Evolutionary conservation across 2,888 invertebrate species (phyloP).

Genomic region (Iselma pallidipennis): DNA sequence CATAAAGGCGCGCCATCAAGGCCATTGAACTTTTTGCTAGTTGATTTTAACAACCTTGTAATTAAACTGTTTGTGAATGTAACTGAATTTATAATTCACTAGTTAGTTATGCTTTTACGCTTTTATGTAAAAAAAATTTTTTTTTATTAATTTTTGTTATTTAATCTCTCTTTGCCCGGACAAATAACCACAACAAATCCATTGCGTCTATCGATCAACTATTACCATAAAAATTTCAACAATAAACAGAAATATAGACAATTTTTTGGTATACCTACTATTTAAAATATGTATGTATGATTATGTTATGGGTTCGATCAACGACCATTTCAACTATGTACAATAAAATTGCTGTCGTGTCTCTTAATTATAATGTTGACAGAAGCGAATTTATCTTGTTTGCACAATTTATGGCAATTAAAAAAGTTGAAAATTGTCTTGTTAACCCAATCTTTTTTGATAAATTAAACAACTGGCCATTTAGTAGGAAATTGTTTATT

Average conservation of each 20-base stretch:
- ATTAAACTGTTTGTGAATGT: constrained; percentile 30
- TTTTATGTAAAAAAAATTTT: constrained; percentile 4
- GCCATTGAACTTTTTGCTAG: constrained; percentile 30
- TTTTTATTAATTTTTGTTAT: background rate
- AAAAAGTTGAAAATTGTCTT: constrained; percentile 12
- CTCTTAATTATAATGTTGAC: constrained; percentile 13
- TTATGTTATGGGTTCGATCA: too few relatives aligned
- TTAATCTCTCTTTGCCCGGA: background rate
- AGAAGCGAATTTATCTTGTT: constrained; percentile 12
- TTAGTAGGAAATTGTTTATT: constrained; percentile 6
- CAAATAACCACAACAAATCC: background rate
- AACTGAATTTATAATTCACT: constrained; percentile 27
- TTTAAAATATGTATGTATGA: too few relatives aligned
- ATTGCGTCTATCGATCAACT: too few relatives aligned
- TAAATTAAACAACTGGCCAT: constrained; percentile 6
- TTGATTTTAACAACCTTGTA: constrained; percentile 30
- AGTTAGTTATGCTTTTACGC: constrained; percentile 28
- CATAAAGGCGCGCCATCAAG: constrained; percentile 31
- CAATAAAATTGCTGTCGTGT: constrained; percentile 6
- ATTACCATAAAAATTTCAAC: too few relatives aligned
- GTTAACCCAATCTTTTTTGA: constrained; percentile 11
- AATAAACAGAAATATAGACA: too few relatives aligned
- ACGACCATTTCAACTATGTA: background rate
- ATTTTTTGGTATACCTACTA: too few relatives aligned
- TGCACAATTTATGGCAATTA: constrained; percentile 13